Percentiles rank a stretch among this genome's conserved stretches.
Evolutionary conservation across 1,140 invertebrate genomes (phyloP).

Genomic region (Mya arenaria): DNA sequence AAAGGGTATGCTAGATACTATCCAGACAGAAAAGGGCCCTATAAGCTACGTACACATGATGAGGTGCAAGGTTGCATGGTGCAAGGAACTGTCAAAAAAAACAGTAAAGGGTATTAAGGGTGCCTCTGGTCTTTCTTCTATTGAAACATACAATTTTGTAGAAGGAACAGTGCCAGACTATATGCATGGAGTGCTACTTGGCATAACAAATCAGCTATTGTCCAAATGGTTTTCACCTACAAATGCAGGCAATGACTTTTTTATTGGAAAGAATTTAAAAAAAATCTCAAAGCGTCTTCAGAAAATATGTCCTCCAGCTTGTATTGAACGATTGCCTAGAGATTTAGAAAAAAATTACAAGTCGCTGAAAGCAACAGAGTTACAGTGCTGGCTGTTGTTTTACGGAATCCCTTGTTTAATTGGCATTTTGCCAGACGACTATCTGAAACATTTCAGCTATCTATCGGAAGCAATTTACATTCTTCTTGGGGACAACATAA

Average conservation of each 20-base stretch:
- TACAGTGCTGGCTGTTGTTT: constrained; percentile 12
- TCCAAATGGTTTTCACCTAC: constrained; percentile 30
- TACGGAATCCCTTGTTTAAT: constrained; percentile 21
- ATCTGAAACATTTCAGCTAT: constrained; percentile 1
- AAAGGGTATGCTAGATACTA: constrained; percentile 8
- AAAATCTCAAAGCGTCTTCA: constrained; percentile 13
- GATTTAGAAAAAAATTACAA: constrained; percentile 45
- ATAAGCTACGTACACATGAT: background rate
- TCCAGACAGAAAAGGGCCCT: constrained; percentile 3
- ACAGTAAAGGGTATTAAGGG: constrained; percentile 38
- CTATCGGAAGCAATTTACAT: constrained; percentile 37
- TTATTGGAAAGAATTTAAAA: constrained; percentile 47
- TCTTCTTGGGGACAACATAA: constrained; percentile 11
- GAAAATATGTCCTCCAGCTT: constrained; percentile 10
- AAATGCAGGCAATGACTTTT: constrained; percentile 34
- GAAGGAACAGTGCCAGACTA: no score
- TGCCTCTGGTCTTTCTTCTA: constrained; percentile 3
- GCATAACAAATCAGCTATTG: no score
- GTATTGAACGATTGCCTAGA: constrained; percentile 26
- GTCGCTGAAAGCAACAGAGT: constrained; percentile 24
- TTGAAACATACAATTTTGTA: no score
- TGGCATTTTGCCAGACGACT: constrained; percentile 5
- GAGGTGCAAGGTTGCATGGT: constrained; percentile 4
- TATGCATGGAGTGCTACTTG: no score
- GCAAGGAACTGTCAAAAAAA: background rate